phyloP scores from a whole-genome alignment of 1,140 invertebrate genomes.

The Drosophila azteca region DNA sequence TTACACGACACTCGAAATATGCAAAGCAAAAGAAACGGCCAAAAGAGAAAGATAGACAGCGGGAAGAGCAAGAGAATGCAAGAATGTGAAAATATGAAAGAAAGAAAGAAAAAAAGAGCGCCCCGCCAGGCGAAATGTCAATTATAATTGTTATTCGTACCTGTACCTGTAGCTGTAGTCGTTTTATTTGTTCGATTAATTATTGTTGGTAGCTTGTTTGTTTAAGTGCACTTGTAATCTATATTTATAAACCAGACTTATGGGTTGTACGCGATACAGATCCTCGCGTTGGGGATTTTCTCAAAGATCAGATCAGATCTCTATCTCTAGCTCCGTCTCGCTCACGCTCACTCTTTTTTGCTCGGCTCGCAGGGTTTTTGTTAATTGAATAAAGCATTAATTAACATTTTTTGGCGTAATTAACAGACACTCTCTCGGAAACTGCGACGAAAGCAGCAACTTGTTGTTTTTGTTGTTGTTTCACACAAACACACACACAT shows the following conservation, averaged over 20 bases:
- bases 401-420: constrained; percentile 69
- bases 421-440: constrained; percentile 53
- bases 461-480: constrained; percentile 43
- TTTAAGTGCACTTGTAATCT: constrained; percentile 72
- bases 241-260: constrained; percentile 61
- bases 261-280: constrained; percentile 68
- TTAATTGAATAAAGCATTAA: constrained; percentile 67
- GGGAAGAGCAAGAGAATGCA: constrained; percentile 1
- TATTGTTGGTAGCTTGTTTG: constrained; percentile 34
- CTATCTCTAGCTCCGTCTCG: constrained; percentile 24
- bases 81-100: constrained; percentile 42
- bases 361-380: constrained; percentile 24
- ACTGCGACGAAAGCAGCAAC: constrained; percentile 60
- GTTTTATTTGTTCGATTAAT: neutral
- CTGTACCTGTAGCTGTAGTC: too few relatives aligned
- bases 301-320: constrained; percentile 17
- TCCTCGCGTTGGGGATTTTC: constrained; percentile 74
- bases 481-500: constrained; percentile 7
- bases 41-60: constrained; percentile 11
- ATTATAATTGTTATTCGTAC: constrained; percentile 24
- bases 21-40: constrained; percentile 19
- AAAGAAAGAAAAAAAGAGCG: constrained; percentile 56
- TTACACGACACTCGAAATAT: constrained; percentile 44
- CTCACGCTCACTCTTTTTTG: constrained; percentile 26
- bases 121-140: constrained; percentile 23